phyloP scores from a whole-genome alignment of 2,113 vertebrate species.

The Phalacrocorax brasilianus region DNA sequence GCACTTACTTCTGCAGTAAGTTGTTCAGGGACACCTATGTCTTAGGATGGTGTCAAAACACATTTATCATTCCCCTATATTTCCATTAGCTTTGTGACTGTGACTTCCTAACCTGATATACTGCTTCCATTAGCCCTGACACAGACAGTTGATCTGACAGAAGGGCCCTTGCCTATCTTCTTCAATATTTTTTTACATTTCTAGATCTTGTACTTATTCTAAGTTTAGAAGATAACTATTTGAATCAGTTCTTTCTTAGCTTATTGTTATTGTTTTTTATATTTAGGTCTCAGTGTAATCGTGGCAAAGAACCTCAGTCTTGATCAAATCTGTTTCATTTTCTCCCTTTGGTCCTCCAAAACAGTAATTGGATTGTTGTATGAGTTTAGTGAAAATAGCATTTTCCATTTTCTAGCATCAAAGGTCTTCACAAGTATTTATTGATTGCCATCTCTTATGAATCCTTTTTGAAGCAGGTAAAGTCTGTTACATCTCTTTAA shows the following conservation, averaged over 20 bases:
- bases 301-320: neutral
- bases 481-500: conserved; percentile 17
- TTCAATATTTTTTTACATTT: neutral
- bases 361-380: neutral
- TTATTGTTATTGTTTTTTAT: neutral
- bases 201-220: neutral
- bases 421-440: conserved; percentile 13
- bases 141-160: neutral
- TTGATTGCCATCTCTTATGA: conserved; percentile 1
- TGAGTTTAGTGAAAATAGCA: neutral
- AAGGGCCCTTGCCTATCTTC: neutral
- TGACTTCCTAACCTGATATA: neutral
- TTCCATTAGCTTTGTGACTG: neutral
- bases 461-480: neutral
- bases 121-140: neutral
- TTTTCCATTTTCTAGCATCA: conserved; percentile 54
- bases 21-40: neutral
- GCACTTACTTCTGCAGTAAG: neutral
- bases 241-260: neutral
- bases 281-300: neutral
- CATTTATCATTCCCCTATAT: conserved; percentile 1
- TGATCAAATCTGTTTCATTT: neutral
- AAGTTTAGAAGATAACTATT: neutral
- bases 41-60: neutral
- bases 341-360: neutral